Base-by-base conservation (phyloP, 37 sponge, comb jelly and placozoan species). In the Beroe ovata region DNA sequence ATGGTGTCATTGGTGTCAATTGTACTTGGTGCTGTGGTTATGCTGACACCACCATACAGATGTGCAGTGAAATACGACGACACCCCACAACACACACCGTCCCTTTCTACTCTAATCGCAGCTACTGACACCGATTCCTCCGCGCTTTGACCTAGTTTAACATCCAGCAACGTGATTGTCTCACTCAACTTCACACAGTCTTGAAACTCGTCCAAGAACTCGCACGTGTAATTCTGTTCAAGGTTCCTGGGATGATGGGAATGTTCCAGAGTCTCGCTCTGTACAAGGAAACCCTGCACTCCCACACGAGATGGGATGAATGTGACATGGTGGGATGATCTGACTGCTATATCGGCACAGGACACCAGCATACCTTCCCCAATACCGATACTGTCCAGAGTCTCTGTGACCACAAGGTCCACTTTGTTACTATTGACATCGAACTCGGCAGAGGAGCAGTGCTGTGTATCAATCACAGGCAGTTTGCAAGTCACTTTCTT, bases 361-460 rank as follows among this genome's bases (percentile, higher is more conserved):
- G 14, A 32, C 23, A 25, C 3, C 35, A 77, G 25, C 1, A 77
- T 77, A 28, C 84, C 84, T 54, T 77, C 84, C 26, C 84, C 84
- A 4, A 77, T 77, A 1, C 84, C 84, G 4, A 77, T 40, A 23
- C 84, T 42, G 38, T 77, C 84, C 54, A 77, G 54, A 4, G 84
- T 77, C 23, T 77, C 84, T 23, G 84, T 36, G 38, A 77, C 84
- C 18, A 77, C 84, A 8, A 77, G 23, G 41, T 77, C 84, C 1
- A 77, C 84, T 21, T 40, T 42, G 34, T 66, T 26, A 39, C 21
- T 40, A 40, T 36, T 54, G 20, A 39, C 84, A 41, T 39, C 54
- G 4, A 77, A 77, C 41, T 77, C 84, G 6, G 4, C 54, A 1
- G 84, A 42, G 8, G 42, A 42, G 33, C 84, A 39, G 28, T 77